Evolutionary conservation across 2,888 invertebrate species (phyloP).

Genomic region (Parasteatoda lunata): DNA sequence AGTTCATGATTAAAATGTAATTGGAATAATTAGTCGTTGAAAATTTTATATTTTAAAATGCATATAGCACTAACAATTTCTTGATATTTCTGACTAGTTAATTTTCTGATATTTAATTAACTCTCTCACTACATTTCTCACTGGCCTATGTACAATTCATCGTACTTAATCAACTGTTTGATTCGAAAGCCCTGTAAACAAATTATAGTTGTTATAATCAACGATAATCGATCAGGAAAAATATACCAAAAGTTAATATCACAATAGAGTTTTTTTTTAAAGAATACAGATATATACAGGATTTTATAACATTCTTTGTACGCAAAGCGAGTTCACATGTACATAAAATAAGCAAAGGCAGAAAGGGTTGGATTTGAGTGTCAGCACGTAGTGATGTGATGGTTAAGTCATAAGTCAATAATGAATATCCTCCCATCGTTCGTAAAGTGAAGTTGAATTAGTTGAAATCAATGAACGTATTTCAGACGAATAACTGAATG

Average conservation of each 20-base stretch:
- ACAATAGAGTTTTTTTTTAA: neutral
- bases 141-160: neutral
- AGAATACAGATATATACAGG: neutral
- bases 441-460: neutral
- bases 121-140: neutral
- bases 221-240: neutral
- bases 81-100: neutral
- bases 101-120: neutral
- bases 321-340: slow-evolving; percentile 49
- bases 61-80: too few species aligned
- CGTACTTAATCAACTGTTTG: neutral
- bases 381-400: slow-evolving; percentile 20
- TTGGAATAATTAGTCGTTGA: too few species aligned
- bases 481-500: too few species aligned
- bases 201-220: neutral
- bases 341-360: slow-evolving; percentile 60
- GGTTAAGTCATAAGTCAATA: neutral
- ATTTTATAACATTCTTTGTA: slow-evolving; percentile 16
- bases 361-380: slow-evolving; percentile 49
- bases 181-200: neutral
- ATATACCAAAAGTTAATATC: neutral
- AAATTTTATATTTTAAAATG: too few species aligned
- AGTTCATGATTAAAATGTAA: too few species aligned
- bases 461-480: too few species aligned
- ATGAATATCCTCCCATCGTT: neutral